Percentiles rank a stretch among this genome's conserved stretches.
Evolutionary conservation across 2,113 vertebrate species (phyloP).

Genomic region (Hippolais icterina): DNA sequence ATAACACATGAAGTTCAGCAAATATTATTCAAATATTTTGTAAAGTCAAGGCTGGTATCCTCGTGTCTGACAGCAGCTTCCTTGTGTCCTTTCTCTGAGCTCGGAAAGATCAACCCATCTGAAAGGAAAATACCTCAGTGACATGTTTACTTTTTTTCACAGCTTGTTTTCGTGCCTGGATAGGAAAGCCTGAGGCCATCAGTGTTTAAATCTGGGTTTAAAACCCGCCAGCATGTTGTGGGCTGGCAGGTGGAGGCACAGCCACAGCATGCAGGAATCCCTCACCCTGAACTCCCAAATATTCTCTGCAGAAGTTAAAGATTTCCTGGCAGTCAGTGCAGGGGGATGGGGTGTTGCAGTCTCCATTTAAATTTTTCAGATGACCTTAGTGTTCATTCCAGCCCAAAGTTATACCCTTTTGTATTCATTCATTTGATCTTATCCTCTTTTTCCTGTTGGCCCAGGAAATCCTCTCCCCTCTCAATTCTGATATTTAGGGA

Average conservation of each 20-base stretch:
- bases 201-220: neutral
- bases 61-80: neutral
- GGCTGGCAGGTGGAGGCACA: neutral
- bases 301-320: neutral
- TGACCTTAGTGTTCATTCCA: neutral
- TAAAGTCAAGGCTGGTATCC: neutral
- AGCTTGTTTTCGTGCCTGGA: constrained; percentile 43
- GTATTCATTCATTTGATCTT: neutral
- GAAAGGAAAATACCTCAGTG: constrained; percentile 41
- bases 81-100: neutral
- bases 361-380: neutral
- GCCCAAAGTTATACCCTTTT: neutral
- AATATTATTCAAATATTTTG: constrained; percentile 18
- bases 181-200: constrained; percentile 27
- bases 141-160: constrained; percentile 38
- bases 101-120: neutral
- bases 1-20: neutral
- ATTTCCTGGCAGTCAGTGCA: neutral
- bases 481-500: neutral
- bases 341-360: neutral
- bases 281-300: neutral
- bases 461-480: neutral
- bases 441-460: neutral
- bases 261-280: neutral
- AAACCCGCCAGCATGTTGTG: neutral